Evolutionary conservation across 1,140 invertebrate genomes (phyloP), one percentile per base, ranked within the genome.

Genomic region (Ceratosolen fusciceps): DNA sequence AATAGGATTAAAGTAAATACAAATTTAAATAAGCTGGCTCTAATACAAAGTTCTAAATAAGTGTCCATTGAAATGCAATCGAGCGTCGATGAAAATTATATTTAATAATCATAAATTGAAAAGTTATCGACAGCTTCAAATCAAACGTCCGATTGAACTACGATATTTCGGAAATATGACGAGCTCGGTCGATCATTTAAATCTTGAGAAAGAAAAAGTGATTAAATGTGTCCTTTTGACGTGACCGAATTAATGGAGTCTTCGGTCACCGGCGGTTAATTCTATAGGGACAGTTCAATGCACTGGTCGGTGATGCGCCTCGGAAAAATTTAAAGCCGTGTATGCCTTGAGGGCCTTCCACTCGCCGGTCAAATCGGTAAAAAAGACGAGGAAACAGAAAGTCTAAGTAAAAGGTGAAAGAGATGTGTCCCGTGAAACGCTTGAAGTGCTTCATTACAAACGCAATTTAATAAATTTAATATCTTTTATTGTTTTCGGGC

Each of bases 341-440:
- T 19, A n/a, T 47, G 1, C 4, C 5, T 37, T 24, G 39, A 19
- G 14, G 3, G 2, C 12, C 49, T 14, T 21, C 49, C 9, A 16
- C 4, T 9, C 37, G 21, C 67, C 10, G 1, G 39, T 47, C n/a
- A 70, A 70, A 70, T 7, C n/a, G 39, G 16, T 26, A 49, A 70
- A 43, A 49, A 70, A 70, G 8, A 67, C 19, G 16, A 43, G 43
- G 12, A 29, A 14, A 12, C 37, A 29, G 0, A 70, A 70, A 26
- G n/a, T 70, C n/a, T 24, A 70, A 49, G 10, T 19, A 70, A 10
- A 29, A 49, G 67, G n/a, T 70, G 39, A 47, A 70, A 70, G 43
- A 70, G 60, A 19, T 37, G 31, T 34, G 31, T 34, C 29, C 29
- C 58, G 29, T 62, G 58, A 34, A 12, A 26, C 29, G 58, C 16